Evolutionary conservation across 2,797 vertebrate species (phyloP), one percentile per base, ranked within the genome.

Genomic region (Microctenopoma stevenorrisi): DNA sequence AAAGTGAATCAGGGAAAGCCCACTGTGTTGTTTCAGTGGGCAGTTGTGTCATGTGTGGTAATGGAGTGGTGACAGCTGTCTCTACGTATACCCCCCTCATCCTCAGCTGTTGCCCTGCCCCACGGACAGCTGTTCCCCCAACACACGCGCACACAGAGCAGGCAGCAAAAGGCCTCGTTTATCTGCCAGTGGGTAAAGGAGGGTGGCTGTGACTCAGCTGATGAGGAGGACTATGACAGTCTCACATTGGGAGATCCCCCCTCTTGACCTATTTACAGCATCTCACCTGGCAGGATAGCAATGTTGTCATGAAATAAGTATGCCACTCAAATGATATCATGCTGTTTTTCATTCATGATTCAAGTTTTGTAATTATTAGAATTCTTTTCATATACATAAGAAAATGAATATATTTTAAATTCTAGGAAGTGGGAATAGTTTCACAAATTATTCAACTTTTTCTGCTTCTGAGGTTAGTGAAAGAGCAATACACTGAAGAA

Each of bases 21-120:
- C 87, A 26, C 76, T 44, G 57, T 84, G 88, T 91, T 89, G 86
- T 90, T 89, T 79, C 72, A 82, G 79, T 38, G 72, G 81, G 54
- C 88, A 92, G 87, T 91, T 91, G 83, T 92, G 77, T 87, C 90
- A 91, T 91, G 91, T 94, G 89, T 49, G 72, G 85, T 89, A 91
- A 93, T 88, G 85, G 86, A 89, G 86, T 88, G 90, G 90, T 77
- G 92, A 94, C 96, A 96, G 95, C 95, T 95, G 93, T 94, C 93
- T 91, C 89, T 74, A 87, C 88, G 89, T 92, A 82, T 93, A 91
- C 93, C 89, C 91, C 91, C 89, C 86, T 65, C 83, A 86, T 93
- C 94, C 93, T 98, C 97, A 97, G 96, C 96, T 98, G 97, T 95
- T 95, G 95, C 94, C 95, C 94, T 95, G 92, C 93, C 93, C 93